Evolutionary conservation across 2,113 vertebrate species (phyloP).

Genomic region (Pseudonaja textilis): DNA sequence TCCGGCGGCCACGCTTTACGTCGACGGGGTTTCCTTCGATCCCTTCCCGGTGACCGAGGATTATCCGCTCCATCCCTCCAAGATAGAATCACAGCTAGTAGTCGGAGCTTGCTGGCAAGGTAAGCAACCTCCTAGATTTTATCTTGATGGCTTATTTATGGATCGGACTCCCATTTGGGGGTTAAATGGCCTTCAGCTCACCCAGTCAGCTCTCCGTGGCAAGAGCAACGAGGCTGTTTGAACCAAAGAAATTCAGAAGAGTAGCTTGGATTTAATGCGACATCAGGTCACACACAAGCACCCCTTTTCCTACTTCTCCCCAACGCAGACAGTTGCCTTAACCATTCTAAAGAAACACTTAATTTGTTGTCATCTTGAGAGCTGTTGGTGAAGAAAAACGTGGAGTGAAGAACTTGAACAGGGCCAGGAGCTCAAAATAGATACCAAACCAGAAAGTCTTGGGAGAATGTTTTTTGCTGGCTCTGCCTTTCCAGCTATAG

Average conservation of each 20-base stretch:
- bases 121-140: conserved; percentile 47
- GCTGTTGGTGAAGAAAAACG: background rate
- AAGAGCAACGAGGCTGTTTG: too few species aligned
- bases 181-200: background rate
- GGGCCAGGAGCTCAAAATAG: background rate
- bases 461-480: background rate
- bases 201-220: background rate
- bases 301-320: background rate
- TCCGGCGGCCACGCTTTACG: conserved; percentile 83
- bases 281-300: background rate
- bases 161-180: background rate
- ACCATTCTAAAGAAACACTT: background rate
- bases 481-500: background rate
- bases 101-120: conserved; percentile 99
- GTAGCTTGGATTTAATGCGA: background rate
- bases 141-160: background rate
- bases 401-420: background rate
- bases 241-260: background rate
- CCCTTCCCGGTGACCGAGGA: conserved; percentile 95
- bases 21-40: conserved; percentile 86
- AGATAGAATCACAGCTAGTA: conserved; percentile 88
- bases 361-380: too few species aligned
- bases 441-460: background rate
- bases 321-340: background rate
- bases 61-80: conserved; percentile 87